These are phyloP conservation scores for Lucilia cuprina DNA, from an alignment of 1,140 invertebrate species.

Conservation along the genomic window DNA sequence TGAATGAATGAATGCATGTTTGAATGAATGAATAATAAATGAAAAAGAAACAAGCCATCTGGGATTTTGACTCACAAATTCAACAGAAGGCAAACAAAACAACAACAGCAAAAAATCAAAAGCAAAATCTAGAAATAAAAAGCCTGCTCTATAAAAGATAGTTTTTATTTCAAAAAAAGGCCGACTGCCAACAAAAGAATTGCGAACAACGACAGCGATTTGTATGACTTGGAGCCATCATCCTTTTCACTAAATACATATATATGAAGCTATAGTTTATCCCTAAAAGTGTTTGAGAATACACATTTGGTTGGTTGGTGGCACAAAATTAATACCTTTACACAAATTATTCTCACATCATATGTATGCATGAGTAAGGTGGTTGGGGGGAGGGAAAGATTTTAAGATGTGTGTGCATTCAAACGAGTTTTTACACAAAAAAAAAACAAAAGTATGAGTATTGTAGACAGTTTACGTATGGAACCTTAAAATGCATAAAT, in stretches of 20 bases:
- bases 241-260: too few species aligned
- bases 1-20: not conserved
- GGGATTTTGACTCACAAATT: not conserved
- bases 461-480: not conserved
- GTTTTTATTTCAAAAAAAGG: not conserved
- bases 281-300: not conserved
- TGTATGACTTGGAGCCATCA: too few species aligned
- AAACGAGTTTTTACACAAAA: not conserved
- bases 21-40: slow-evolving; percentile 8
- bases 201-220: not conserved
- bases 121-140: not conserved
- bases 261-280: not conserved
- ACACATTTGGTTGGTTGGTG: not conserved
- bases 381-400: too few species aligned
- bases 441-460: not conserved
- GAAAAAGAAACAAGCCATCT: not conserved
- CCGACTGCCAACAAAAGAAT: not conserved
- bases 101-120: not conserved
- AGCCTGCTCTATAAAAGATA: not conserved
- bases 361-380: not conserved
- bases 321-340: not conserved
- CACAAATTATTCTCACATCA: not conserved
- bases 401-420: not conserved
- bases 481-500: not conserved
- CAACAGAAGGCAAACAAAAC: not conserved